These are phyloP conservation scores for Cydia fagiglandana DNA, from an alignment of 1,140 invertebrate genomes.

Conservation along the genomic window DNA sequence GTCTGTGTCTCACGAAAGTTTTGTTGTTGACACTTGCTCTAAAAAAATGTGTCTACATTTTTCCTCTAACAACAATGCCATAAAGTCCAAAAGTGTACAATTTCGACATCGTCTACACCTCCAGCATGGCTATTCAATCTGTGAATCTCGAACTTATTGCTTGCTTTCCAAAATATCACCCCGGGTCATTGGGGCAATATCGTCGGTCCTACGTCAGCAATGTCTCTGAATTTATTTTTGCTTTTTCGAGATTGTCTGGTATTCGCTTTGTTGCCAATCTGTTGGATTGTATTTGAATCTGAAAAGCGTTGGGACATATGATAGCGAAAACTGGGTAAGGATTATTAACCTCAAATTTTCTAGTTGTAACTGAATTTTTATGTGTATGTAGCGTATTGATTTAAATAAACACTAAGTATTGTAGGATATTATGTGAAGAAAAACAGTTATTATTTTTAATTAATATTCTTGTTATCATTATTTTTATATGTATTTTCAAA, in stretches of 20 bases:
- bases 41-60: too few species aligned
- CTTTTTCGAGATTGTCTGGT: constrained; percentile 1
- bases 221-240: neutral
- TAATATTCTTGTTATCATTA: too few species aligned
- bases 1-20: too few species aligned
- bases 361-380: neutral
- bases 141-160: neutral
- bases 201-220: neutral
- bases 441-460: too few species aligned
- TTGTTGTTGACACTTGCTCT: too few species aligned
- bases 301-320: neutral
- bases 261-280: neutral
- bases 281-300: neutral
- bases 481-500: too few species aligned
- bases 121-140: neutral
- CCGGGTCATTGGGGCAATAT: constrained; percentile 4
- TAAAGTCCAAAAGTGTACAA: neutral
- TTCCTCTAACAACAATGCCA: neutral
- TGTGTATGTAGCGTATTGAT: neutral
- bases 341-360: neutral
- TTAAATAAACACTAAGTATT: too few species aligned
- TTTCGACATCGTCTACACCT: neutral
- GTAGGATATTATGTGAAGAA: too few species aligned
- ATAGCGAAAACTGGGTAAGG: neutral
- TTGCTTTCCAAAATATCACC: constrained; percentile 7